Evolutionary conservation across 64 coral and sea anemone genomes (phyloP).

Genomic region (Porites australiensis): DNA sequence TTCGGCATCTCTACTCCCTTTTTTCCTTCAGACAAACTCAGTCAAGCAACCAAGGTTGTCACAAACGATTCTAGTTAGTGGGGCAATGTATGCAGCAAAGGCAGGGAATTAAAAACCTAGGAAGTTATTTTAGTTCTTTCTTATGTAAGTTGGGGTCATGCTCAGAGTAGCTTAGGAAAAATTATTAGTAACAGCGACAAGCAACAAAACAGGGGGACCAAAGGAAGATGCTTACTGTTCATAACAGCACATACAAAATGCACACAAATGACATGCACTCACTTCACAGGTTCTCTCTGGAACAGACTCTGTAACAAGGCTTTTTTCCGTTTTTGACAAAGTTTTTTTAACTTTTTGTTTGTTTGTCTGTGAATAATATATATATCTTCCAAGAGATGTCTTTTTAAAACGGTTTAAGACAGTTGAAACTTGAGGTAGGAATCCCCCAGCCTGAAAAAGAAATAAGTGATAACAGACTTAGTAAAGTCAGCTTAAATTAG

Average conservation of each 20-base stretch:
- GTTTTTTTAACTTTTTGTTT: conserved; percentile 49
- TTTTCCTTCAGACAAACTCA: too few relatives aligned
- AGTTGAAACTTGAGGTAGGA: conserved; percentile 74
- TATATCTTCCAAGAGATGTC: conserved; percentile 60
- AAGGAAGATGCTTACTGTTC: background rate
- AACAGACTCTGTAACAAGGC: background rate
- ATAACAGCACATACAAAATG: background rate
- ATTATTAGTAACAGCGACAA: too few relatives aligned
- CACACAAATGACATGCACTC: background rate
- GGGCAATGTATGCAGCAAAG: too few relatives aligned
- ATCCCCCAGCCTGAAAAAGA: conserved; percentile 70
- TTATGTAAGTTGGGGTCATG: too few relatives aligned
- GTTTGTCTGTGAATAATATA: conserved; percentile 84
- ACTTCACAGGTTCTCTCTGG: background rate
- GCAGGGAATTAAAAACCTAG: too few relatives aligned
- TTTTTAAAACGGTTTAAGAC: conserved; percentile 75
- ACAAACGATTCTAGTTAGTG: too few relatives aligned
- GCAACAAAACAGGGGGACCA: too few relatives aligned
- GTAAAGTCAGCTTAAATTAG: too few relatives aligned
- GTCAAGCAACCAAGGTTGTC: too few relatives aligned
- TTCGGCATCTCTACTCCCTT: background rate
- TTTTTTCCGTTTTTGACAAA: conserved; percentile 40
- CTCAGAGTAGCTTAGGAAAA: too few relatives aligned
- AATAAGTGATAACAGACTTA: background rate
- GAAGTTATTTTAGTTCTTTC: too few relatives aligned